A percentile compares a stretch with the other conserved stretches of the same genome.
Conservation (phyloP, 2,888 invertebrate genomes). For the Tipula vernalis region DNA sequence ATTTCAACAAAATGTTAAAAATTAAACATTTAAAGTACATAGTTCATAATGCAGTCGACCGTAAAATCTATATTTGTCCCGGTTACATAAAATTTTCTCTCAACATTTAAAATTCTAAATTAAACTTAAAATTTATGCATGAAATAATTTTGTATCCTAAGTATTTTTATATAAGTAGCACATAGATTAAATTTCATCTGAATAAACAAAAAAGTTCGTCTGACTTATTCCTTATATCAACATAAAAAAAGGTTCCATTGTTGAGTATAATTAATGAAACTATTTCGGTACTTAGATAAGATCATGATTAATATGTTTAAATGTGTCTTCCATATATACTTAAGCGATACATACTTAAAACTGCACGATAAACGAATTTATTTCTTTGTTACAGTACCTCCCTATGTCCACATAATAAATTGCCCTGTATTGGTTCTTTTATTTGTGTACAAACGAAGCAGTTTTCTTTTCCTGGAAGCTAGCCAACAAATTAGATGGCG, state of each 20-base stretch:
- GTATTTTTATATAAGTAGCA: background rate
- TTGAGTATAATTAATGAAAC: background rate
- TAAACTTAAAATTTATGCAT: background rate
- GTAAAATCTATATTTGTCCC: background rate
- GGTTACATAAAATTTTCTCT: background rate
- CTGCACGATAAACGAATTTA: too few species aligned
- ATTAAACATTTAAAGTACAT: background rate
- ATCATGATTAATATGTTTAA: background rate
- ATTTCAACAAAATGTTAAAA: background rate
- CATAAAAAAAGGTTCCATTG: background rate
- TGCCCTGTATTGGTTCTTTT: background rate
- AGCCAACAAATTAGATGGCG: too few species aligned
- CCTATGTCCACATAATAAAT: background rate
- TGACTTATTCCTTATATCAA: background rate
- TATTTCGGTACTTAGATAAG: background rate
- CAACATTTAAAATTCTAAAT: background rate
- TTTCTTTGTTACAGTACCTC: background rate
- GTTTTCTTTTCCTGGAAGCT: too few species aligned
- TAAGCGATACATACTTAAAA: background rate
- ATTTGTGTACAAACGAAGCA: too few species aligned
- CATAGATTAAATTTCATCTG: background rate
- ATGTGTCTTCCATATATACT: background rate
- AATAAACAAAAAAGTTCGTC: background rate
- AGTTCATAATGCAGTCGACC: background rate
- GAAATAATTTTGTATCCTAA: background rate